Base-by-base conservation (phyloP, 1,140 invertebrate species). In the Lethrus apterus region DNA sequence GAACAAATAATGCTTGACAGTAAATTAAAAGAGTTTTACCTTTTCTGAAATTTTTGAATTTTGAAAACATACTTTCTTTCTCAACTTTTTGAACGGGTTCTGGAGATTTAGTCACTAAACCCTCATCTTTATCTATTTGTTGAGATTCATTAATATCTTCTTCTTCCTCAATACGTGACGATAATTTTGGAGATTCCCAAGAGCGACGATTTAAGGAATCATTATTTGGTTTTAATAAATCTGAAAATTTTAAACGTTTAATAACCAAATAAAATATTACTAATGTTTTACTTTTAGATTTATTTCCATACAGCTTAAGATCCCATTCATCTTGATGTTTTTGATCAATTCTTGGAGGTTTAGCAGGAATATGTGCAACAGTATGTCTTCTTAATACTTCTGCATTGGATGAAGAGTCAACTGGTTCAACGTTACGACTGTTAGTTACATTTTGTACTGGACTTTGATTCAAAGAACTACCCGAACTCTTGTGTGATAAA, bases 401-500 rank as follows among this genome's bases (percentile, higher is more conserved):
- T 2, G 64, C 74, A 11, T 74, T 75, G 20, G 73, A 74, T 14
- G 78, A 59, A 54, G 78, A 78, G 61, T 79, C 75, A 17, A 78
- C 55, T 15, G 76, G 77, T 35, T 70, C 24, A 18, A 73, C 71
- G 15, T 70, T 70, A 30, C 13, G 29, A 15, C 18, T 18, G 20
- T 72, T 70, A 15, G 70, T 70, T 30, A 11, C 32, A 15, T 26
- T 20, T 2, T 43, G 69, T 68, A 20, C 46, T n/a, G 45, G 33
- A 3, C 48, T 20, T 55, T 73, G 72, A 64, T 86, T 86, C 2
- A 91, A 64, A 9, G 86, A 89, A 62, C 86, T 89, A 3, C 79
- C 83, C 9, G 86, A 90, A 64, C 87, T 89, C 67, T 89, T 89
- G 59, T 90, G 86, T 7, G 86, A 90, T 24, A 91, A 67, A 65